Base-by-base conservation (phyloP, 2,797 vertebrate genomes). In the Ambastaia sidthimunki region DNA sequence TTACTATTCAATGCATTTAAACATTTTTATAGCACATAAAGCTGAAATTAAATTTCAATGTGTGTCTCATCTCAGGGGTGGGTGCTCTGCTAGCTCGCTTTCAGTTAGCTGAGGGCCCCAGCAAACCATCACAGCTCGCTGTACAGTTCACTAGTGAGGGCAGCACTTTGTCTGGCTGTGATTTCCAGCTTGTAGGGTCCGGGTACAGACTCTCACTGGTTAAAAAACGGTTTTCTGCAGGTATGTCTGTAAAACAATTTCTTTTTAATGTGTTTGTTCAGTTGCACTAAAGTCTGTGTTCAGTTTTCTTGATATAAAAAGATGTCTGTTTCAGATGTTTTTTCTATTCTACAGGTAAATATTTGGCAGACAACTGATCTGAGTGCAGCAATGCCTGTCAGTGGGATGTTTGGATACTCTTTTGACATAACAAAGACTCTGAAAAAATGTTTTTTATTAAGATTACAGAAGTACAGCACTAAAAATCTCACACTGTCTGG, bases 81-180 rank as follows among this genome's bases (percentile, higher is more conserved):
- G 98, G 98, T 7, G 97, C 97, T 66, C 94, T 99, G 21, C 92
- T 98, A 87, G 96, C 97, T 66, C 95, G 97, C 77, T 99, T 99
- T 92, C 96, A 96, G 86, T 92, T 97, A 76, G 88, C 92, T 0
- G 94, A 96, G 71, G 97, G 98, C 47, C 95, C 94, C 0, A 97
- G 96, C 90, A 95, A 92, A 83, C 96, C 97, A 0, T 96, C 98
- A 0, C 96, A 98, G 0, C 87, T 99, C 87, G 92, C 95, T 0
- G 96, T 99, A 73, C 97, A 98, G 89, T 99, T 99, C 92, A 97
- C 94, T 85, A 98, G 97, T 18, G 98, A 99, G 93, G 98, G 98
- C 9, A 96, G 94, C 93, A 98, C 97, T 2, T 89, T 99, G 68
- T 99, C 98, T 7, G 94, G 97, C 71, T 98, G 97, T 1, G 96